A percentile compares a stretch with the other conserved stretches of the same genome.
Conservation (phyloP, 2,797 vertebrate genomes). For the Gymnothorax reevesii region DNA sequence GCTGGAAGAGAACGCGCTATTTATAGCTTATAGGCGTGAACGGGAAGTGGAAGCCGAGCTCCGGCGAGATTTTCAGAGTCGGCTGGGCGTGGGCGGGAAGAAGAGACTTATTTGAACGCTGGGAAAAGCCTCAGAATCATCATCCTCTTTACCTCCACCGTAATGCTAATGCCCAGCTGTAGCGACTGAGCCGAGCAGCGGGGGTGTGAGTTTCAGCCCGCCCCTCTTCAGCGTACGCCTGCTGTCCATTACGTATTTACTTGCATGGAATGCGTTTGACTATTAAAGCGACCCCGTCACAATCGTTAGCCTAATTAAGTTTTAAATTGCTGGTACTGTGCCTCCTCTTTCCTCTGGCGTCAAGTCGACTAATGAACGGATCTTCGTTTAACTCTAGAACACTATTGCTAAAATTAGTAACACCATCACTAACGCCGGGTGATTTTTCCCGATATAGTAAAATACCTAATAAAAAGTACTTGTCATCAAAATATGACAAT, state of each 20-base stretch:
- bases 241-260: conserved; percentile 28
- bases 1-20: not conserved
- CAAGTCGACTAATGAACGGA: conserved; percentile 31
- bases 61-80: not conserved
- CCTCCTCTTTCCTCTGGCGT: not conserved
- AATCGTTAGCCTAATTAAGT: conserved; percentile 32
- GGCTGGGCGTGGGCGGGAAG: not conserved
- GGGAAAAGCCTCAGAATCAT: not conserved
- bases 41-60: not conserved
- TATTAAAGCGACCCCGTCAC: conserved; percentile 14
- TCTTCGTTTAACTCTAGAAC: conserved; percentile 11
- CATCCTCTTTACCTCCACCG: not conserved
- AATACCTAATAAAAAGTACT: no score
- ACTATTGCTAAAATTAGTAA: no score
- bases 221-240: not conserved
- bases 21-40: not conserved
- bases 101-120: not conserved
- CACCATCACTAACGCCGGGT: no score
- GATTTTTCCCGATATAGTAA: no score
- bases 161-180: not conserved
- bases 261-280: conserved; percentile 27
- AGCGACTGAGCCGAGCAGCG: not conserved
- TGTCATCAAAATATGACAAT: no score
- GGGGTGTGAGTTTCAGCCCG: not conserved
- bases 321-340: conserved; percentile 31